These are phyloP conservation scores for Tylochromis polylepis DNA, from an alignment of 2,113 vertebrate species.

Conservation along the genomic window DNA sequence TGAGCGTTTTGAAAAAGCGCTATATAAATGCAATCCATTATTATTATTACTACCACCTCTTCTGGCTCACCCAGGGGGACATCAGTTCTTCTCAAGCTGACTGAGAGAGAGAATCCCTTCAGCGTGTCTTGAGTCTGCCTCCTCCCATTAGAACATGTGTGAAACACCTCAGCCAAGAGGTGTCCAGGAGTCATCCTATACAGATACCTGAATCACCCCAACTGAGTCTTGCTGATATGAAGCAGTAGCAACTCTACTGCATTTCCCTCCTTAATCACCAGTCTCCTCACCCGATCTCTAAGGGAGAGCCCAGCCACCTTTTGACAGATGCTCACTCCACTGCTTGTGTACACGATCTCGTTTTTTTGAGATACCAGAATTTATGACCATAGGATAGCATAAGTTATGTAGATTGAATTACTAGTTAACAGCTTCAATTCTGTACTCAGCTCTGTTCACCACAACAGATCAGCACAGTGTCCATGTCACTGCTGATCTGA, in stretches of 20 bases:
- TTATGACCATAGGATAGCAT: no score
- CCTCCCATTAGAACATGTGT: background rate
- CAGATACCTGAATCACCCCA: background rate
- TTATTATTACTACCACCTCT: no score
- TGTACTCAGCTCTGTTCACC: no score
- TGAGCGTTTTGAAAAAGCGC: no score
- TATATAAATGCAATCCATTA: no score
- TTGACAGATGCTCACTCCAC: fast-evolving
- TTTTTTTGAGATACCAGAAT: no score
- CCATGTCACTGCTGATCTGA: no score
- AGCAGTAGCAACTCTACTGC: background rate
- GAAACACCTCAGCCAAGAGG: no score
- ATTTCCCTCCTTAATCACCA: background rate
- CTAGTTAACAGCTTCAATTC: no score
- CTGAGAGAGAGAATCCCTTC: background rate
- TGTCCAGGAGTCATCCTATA: fast-evolving
- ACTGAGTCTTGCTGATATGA: background rate
- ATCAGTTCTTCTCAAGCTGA: background rate
- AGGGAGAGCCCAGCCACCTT: fast-evolving
- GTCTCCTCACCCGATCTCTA: fast-evolving
- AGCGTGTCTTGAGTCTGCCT: background rate
- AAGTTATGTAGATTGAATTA: no score
- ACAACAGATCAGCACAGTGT: no score
- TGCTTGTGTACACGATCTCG: background rate
- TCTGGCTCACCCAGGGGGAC: background rate